Evolutionary conservation across 2,888 invertebrate genomes (phyloP).

Genomic region (Glaucopsyche alexis): DNA sequence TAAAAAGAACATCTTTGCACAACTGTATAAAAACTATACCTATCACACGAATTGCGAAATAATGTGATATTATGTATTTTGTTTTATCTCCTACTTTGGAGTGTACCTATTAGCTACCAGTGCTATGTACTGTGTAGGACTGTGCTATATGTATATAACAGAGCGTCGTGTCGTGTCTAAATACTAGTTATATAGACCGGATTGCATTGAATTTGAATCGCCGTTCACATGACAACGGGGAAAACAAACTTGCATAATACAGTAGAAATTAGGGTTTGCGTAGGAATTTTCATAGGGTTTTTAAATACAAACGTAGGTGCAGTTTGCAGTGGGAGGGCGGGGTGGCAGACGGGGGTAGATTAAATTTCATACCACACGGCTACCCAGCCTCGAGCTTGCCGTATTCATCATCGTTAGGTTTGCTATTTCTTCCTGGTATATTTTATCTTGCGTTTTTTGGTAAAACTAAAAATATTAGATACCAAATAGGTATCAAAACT

Average conservation of each 20-base stretch:
- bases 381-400: constrained; percentile 60
- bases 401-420: constrained; percentile 70
- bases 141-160: constrained; percentile 44
- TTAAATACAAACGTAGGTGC: constrained; percentile 46
- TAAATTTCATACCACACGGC: constrained; percentile 72
- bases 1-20: no score
- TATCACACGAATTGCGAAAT: constrained; percentile 19
- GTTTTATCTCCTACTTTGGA: constrained; percentile 56
- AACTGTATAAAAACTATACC: no score
- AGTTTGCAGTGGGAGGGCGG: constrained; percentile 44
- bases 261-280: constrained; percentile 32
- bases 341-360: constrained; percentile 75
- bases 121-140: constrained; percentile 48
- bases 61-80: constrained; percentile 29
- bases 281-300: constrained; percentile 42
- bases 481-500: no score
- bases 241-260: constrained; percentile 53
- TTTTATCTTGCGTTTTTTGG: constrained; percentile 45
- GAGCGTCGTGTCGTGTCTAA: constrained; percentile 57
- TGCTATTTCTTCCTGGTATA: constrained; percentile 64
- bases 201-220: constrained; percentile 41
- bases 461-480: no score
- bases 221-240: constrained; percentile 64
- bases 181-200: constrained; percentile 46
- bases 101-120: constrained; percentile 52